Evolutionary conservation across 1,140 invertebrate species (phyloP), one percentile per base, ranked within the genome.

Genomic region (Drosophila nebulosa): DNA sequence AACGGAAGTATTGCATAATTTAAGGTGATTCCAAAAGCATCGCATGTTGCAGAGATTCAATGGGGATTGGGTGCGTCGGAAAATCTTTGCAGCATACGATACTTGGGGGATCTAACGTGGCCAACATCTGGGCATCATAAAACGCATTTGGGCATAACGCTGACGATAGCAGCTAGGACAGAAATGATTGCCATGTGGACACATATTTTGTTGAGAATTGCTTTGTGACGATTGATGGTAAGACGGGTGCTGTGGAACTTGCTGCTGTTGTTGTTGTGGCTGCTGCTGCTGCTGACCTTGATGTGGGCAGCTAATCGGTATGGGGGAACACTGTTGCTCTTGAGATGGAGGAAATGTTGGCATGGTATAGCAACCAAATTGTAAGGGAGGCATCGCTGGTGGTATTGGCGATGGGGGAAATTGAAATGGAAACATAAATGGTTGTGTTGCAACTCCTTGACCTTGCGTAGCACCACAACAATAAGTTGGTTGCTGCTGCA

Each of bases 61-160:
- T 26, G 0, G 9, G 18, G 22, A 36, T 18, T 10, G 7, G 5
- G 32, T 16, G 30, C 1, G n/a, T n/a, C n/a, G n/a, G n/a, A 14
- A 3, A 10, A 4, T 16, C 36, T 64, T 58, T 73, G 68, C 72
- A 73, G 3, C 51, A 55, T 59, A 62, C 69, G 76, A 27, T 79
- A 85, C 52, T 9, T 52, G 59, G 66, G 14, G 16, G 62, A 35
- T 79, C 16, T 42, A 56, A 9, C 63, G 32, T 1, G 51, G 69
- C 81, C 80, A 85, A 61, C 50, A 68, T 21, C 74, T 78, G 42
- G 80, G 80, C 81, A 86, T 74, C 78, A 81, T 86, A 50, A 68
- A 86, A 1, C 64, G 69, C 80, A 85, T 85, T 39, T 86, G 74
- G 18, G 81, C 73, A 63, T 46, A 85, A 0, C 80, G 66, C 46